These are phyloP conservation scores for Scopus umbretta DNA, from an alignment of 2,113 vertebrate species.

Conservation along the genomic window DNA sequence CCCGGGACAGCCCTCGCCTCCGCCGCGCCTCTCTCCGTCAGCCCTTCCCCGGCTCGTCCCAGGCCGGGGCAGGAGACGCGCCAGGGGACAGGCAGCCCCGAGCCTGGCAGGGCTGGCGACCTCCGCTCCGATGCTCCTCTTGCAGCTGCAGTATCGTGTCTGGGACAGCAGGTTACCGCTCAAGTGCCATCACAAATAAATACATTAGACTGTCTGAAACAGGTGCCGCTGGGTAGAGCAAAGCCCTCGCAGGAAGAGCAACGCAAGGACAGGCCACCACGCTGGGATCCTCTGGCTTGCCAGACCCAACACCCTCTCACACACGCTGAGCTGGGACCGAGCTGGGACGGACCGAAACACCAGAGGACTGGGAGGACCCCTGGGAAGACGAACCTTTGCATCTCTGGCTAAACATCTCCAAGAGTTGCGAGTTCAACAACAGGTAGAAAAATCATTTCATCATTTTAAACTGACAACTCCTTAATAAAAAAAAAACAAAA, in stretches of 20 bases:
- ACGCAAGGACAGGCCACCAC: neutral
- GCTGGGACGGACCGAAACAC: neutral
- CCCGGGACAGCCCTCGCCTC: neutral
- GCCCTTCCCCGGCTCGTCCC: neutral
- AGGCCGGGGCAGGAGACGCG: neutral
- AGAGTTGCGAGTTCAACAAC: neutral
- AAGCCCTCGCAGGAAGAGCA: neutral
- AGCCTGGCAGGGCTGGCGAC: neutral
- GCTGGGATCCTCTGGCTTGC: neutral
- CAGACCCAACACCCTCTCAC: neutral
- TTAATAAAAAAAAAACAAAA: neutral
- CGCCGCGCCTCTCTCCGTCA: accelerated
- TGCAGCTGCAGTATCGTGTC: neutral
- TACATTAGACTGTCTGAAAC: constrained; percentile 8
- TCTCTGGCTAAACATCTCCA: neutral
- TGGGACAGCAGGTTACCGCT: neutral
- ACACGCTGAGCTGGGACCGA: neutral
- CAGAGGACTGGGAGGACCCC: neutral
- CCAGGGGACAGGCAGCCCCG: neutral
- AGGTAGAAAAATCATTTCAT: constrained; percentile 28
- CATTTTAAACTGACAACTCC: neutral
- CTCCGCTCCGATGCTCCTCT: accelerated
- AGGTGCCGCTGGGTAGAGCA: neutral
- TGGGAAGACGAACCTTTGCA: neutral
- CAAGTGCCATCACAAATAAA: constrained; percentile 63